These are phyloP conservation scores for Nyctibius bracteatus DNA, from an alignment of 2,113 vertebrate genomes.

Conservation along the genomic window DNA sequence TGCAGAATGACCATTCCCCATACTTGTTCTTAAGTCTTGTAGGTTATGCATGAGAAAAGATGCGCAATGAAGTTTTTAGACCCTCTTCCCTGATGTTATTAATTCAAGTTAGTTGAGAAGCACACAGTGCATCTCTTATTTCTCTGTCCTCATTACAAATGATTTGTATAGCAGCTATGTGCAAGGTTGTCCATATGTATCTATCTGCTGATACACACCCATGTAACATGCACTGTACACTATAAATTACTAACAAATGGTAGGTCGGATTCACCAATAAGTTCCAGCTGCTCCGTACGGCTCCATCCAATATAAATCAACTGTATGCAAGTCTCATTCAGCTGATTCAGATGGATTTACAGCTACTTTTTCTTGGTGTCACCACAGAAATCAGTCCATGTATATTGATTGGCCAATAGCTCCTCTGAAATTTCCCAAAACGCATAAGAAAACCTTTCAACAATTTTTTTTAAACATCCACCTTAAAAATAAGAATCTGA, in stretches of 20 bases:
- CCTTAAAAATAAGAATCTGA: constrained; percentile 23
- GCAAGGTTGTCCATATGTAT: not conserved
- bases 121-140: not conserved
- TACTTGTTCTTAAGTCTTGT: not conserved
- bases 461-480: not conserved
- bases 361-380: not conserved
- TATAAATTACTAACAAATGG: constrained; percentile 39
- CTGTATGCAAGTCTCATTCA: not conserved
- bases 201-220: not conserved
- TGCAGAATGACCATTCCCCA: not conserved
- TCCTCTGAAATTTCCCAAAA: not conserved
- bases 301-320: not conserved
- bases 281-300: constrained; percentile 27
- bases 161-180: not conserved
- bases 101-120: not conserved
- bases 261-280: not conserved
- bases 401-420: not conserved
- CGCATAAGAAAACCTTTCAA: constrained; percentile 17
- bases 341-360: not conserved
- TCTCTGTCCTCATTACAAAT: not conserved
- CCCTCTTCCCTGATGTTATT: not conserved
- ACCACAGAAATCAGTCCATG: not conserved
- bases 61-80: not conserved
- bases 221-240: not conserved
- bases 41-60: not conserved